These are phyloP conservation scores for Enteromius mattozi DNA, from an alignment of 2,797 vertebrate species.

Conservation along the genomic window DNA sequence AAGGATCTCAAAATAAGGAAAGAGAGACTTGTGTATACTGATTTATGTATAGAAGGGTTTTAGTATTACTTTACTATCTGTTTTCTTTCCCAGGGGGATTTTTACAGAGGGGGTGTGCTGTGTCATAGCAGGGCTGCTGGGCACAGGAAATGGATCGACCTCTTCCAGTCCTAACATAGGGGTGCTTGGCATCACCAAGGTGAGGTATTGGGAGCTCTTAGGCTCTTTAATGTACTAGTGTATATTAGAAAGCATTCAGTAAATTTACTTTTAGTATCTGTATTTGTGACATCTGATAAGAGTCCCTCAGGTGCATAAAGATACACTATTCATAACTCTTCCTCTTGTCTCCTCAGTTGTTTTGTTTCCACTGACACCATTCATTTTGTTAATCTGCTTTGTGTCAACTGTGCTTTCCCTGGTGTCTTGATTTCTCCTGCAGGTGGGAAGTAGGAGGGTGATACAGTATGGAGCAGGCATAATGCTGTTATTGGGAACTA, in stretches of 20 bases:
- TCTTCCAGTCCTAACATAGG: constrained; percentile 98
- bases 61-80: background rate
- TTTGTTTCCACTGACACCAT: background rate
- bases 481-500: constrained; percentile 91
- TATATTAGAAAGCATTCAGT: background rate
- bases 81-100: constrained; percentile 83
- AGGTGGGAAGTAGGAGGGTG: constrained; percentile 96
- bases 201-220: constrained; percentile 61
- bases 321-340: background rate
- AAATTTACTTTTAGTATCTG: background rate
- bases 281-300: constrained; percentile 9
- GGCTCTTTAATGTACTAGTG: background rate
- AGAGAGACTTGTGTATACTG: background rate
- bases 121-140: constrained; percentile 91
- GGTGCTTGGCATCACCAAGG: constrained; percentile 96
- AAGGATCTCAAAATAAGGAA: background rate
- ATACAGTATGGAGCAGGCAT: constrained; percentile 93
- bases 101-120: constrained; percentile 93
- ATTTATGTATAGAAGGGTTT: background rate
- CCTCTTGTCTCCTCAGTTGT: background rate
- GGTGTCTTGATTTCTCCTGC: constrained; percentile 14
- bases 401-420: background rate
- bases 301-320: background rate
- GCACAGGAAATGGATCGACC: constrained; percentile 95
- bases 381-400: background rate